phyloP scores from a whole-genome alignment of 2,113 vertebrate genomes.

The Melanotaenia duboulayi region DNA sequence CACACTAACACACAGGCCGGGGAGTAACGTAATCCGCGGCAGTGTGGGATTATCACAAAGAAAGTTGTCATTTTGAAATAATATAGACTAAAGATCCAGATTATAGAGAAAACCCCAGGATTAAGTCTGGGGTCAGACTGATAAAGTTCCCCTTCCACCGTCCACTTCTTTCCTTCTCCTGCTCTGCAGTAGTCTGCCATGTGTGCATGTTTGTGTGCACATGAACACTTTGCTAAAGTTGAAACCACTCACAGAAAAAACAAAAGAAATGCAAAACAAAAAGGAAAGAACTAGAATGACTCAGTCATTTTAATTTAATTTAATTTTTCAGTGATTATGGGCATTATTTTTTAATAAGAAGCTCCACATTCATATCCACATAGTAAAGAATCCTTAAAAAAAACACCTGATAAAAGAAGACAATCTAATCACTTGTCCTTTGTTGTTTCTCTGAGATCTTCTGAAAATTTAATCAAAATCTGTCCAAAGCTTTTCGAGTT shows the following conservation, averaged over 20 bases:
- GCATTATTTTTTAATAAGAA: no score
- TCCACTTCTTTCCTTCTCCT: constrained; percentile 21
- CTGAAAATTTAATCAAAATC: no score
- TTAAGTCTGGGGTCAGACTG: constrained; percentile 53
- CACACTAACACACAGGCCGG: constrained; percentile 9
- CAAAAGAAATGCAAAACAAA: background rate
- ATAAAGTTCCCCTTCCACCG: constrained; percentile 30
- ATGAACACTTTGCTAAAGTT: no score
- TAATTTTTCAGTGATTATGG: no score
- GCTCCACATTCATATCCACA: no score
- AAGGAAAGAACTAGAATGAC: background rate
- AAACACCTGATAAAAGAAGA: no score
- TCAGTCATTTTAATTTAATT: no score
- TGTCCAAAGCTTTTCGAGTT: no score
- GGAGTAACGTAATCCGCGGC: constrained; percentile 59
- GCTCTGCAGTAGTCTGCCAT: background rate
- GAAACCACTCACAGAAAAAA: background rate
- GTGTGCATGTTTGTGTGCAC: background rate
- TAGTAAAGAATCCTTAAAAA: no score
- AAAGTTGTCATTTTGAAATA: constrained; percentile 73
- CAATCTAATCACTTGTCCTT: no score
- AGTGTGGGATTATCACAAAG: constrained; percentile 71
- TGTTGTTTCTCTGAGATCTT: no score
- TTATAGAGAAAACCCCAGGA: constrained; percentile 61
- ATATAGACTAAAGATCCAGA: constrained; percentile 63